phyloP scores from a whole-genome alignment of 92 coral and sea anemone genomes.

The Montipora capitata region DNA sequence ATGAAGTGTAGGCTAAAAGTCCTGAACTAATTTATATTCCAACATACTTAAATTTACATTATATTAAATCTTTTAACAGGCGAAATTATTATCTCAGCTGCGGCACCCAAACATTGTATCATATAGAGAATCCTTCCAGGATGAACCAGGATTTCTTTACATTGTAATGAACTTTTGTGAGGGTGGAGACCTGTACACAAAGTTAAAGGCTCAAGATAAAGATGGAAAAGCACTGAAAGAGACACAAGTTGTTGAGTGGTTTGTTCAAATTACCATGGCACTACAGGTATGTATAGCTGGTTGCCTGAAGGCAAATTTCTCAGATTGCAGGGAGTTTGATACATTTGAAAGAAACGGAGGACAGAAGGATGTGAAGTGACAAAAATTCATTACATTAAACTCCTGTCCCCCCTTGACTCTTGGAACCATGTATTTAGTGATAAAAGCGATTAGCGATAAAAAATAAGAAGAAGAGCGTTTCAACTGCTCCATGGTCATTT shows the following conservation, averaged over 20 bases:
- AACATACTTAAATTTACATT: too few relatives aligned
- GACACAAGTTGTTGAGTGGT: conserved; percentile 98
- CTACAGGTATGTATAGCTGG: conserved; percentile 80
- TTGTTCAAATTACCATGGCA: conserved; percentile 99
- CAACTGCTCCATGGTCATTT: too few relatives aligned
- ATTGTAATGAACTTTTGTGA: conserved; percentile 99
- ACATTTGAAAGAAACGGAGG: too few relatives aligned
- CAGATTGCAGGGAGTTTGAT: too few relatives aligned
- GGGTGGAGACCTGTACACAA: conserved; percentile 96
- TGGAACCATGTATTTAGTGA: too few relatives aligned
- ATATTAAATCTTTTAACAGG: conserved; percentile 60
- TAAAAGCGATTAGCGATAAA: too few relatives aligned
- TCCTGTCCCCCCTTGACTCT: neutral
- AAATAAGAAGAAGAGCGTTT: too few relatives aligned
- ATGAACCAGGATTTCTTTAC: conserved; percentile 85
- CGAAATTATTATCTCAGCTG: conserved; percentile 87
- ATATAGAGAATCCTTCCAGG: conserved; percentile 97
- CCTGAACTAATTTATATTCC: too few relatives aligned
- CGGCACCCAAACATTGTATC: conserved; percentile 99
- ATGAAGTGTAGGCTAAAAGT: too few relatives aligned
- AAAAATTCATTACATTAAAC: too few relatives aligned
- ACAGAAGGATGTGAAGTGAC: too few relatives aligned
- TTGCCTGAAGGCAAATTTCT: neutral
- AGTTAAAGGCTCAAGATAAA: conserved; percentile 81
- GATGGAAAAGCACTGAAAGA: conserved; percentile 87